phyloP scores from a whole-genome alignment of 1,140 invertebrate species.

The Laodelphax striatellus region DNA sequence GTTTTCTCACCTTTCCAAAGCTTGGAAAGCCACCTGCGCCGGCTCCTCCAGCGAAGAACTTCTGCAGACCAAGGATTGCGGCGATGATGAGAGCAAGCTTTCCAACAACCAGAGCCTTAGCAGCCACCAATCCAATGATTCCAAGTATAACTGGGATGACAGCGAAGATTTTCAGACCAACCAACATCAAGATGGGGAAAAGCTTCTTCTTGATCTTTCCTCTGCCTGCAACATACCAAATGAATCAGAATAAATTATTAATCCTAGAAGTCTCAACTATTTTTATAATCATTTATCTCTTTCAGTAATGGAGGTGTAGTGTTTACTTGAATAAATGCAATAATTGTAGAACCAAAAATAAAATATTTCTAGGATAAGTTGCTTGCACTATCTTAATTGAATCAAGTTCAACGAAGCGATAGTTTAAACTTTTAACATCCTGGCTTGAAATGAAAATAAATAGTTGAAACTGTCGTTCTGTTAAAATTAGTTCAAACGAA shows the following conservation, averaged over 20 bases:
- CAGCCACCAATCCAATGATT: slow-evolving; percentile 52
- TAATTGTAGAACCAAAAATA: too few relatives aligned
- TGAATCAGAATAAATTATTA: not conserved
- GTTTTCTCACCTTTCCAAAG: slow-evolving; percentile 24
- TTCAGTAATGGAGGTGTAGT: too few relatives aligned
- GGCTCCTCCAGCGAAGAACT: slow-evolving; percentile 42
- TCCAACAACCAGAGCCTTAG: slow-evolving; percentile 59
- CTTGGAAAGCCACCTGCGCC: slow-evolving; percentile 23
- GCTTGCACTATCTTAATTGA: too few relatives aligned
- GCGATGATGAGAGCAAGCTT: slow-evolving; percentile 62
- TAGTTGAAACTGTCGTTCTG: too few relatives aligned
- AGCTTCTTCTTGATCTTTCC: slow-evolving; percentile 60
- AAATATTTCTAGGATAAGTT: too few relatives aligned
- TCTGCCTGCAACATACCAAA: slow-evolving; percentile 39
- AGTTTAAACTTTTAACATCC: too few relatives aligned
- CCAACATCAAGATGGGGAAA: slow-evolving; percentile 46
- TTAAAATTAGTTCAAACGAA: too few relatives aligned
- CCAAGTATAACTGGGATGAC: slow-evolving; percentile 53
- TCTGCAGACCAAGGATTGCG: slow-evolving; percentile 51
- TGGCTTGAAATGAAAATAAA: too few relatives aligned
- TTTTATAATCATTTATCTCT: too few relatives aligned
- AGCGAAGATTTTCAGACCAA: slow-evolving; percentile 54
- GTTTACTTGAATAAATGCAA: too few relatives aligned
- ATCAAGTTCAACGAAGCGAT: too few relatives aligned
- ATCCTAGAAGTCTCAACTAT: too few relatives aligned